A percentile compares a stretch with the other conserved stretches of the same genome.
Conservation (phyloP, 2,888 invertebrate species). For the Ennomos fuscantarius region DNA sequence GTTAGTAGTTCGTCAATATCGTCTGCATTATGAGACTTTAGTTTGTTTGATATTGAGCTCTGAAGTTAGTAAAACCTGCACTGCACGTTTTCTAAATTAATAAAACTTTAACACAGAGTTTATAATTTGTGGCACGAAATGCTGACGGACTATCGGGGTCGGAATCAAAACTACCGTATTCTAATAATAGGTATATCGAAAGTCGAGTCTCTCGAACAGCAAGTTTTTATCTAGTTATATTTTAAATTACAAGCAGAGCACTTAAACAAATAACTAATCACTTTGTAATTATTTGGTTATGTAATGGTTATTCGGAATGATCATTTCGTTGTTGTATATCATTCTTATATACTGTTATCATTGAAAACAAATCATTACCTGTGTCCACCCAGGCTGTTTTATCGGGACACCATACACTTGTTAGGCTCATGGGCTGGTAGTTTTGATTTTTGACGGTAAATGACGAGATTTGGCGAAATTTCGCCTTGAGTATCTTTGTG, state of each 20-base stretch:
- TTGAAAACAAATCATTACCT: no score
- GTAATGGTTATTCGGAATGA: no score
- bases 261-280: no score
- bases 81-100: conserved; percentile 7
- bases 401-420: neutral
- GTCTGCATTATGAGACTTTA: neutral
- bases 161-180: conserved; percentile 6
- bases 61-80: neutral
- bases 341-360: no score
- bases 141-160: conserved; percentile 10
- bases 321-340: no score
- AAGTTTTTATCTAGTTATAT: no score
- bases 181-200: no score
- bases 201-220: no score
- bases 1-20: conserved; percentile 14
- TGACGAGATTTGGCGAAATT: conserved; percentile 24
- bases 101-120: neutral
- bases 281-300: no score
- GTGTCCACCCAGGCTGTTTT: no score
- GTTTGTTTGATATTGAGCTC: neutral
- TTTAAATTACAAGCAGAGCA: no score
- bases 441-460: conserved; percentile 9
- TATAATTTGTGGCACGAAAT: neutral
- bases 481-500: conserved; percentile 45
- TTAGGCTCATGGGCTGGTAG: neutral